phyloP scores from a whole-genome alignment of 2,888 invertebrate genomes.

The Listrodromus nycthemerus region DNA sequence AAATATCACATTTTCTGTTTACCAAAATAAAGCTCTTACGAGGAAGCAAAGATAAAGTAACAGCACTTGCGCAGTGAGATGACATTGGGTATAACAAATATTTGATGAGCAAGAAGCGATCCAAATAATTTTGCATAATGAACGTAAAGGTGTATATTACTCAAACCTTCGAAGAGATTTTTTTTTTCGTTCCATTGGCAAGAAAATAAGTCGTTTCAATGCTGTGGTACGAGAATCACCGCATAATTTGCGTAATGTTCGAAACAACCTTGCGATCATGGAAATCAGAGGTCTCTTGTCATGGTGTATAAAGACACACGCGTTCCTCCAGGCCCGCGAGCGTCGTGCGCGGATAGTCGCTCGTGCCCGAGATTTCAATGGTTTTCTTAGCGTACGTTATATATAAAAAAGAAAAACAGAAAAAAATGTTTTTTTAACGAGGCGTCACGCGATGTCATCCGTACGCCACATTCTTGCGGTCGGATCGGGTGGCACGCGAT shows the following conservation, averaged over 20 bases:
- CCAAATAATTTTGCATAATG: neutral
- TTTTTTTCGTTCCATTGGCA: neutral
- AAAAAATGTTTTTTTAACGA: constrained; percentile 63
- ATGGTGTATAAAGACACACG: neutral
- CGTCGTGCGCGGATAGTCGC: constrained; percentile 10
- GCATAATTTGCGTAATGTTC: constrained; percentile 12
- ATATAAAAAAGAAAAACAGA: constrained; percentile 38
- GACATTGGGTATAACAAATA: neutral
- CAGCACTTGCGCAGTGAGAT: neutral
- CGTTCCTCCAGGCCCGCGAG: neutral
- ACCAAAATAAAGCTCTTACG: too few relatives aligned
- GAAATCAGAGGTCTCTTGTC: neutral
- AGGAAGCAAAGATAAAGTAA: too few relatives aligned
- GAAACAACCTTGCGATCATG: neutral
- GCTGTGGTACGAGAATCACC: neutral
- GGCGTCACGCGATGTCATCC: constrained; percentile 68
- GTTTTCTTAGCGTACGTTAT: constrained; percentile 31
- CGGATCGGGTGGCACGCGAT: constrained; percentile 65
- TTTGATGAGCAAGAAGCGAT: neutral
- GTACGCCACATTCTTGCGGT: constrained; percentile 9
- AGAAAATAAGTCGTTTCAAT: neutral
- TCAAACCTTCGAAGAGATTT: neutral
- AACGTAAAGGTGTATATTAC: neutral
- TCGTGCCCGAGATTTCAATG: constrained; percentile 19
- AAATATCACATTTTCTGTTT: too few relatives aligned